Evolutionary conservation across 1,140 invertebrate species (phyloP), one percentile per base, ranked within the genome.

Genomic region (Coelopa frigida): DNA sequence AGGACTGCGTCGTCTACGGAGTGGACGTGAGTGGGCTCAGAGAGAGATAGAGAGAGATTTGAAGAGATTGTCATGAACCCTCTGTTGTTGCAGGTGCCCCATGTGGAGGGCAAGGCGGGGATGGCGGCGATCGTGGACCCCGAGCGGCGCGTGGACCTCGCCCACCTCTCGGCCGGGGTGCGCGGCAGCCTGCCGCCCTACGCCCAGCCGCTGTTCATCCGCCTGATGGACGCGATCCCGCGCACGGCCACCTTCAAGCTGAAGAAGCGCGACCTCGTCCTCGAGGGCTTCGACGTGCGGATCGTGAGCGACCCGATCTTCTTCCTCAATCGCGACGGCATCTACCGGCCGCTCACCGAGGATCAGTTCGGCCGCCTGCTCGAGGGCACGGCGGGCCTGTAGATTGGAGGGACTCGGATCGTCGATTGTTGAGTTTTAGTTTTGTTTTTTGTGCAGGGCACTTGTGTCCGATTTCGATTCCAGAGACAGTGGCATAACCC

Each of bases 121-220:
- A 98, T 98, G 95, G 91, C 83, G 11, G 87, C 92, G 12, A 89
- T 98, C 54, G 81, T 88, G 4, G 89, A 93, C 65, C 76, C 79
- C 3, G 70, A 81, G 2, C 72, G 75, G 15, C 78, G 75, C 44
- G 50, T 92, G 3, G 80, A 93, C 64, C 58, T 89, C 20, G 59
- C 74, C 10, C 58, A 73, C 14, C 72, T 91, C n/a, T 73, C 74
- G 1, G 68, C 74, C 47, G 78, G 77, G 15, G 68, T 93, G 12
- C 78, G 79, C 44, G 75, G 80, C 35, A 72, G 78, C 14, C 72
- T 98, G 12, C 90, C 94, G 3, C 46, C 75, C 0, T 98, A 94
- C 67, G 89, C 94, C 0, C 72, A 84, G 35, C 94, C 94, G 2
- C 58, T 96, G 2, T 97, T 98, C 71, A 60, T 97, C n/a, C 73